Conservation (phyloP, 1,140 invertebrate species). For the Pseudomyrmex gracilis region DNA sequence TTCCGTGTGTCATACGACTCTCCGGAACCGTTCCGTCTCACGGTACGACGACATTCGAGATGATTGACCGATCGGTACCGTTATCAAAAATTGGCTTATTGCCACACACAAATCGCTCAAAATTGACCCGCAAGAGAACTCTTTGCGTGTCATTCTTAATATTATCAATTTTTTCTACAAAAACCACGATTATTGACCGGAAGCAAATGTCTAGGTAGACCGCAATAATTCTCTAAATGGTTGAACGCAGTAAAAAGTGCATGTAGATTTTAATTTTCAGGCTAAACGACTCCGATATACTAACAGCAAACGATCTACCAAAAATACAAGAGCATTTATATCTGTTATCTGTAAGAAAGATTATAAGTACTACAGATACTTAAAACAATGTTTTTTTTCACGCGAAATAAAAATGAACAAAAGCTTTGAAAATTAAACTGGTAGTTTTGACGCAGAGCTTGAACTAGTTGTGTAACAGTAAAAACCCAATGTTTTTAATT, state of each 20-base stretch:
- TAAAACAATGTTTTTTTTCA: not conserved
- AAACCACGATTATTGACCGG: not conserved
- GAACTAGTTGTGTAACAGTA: not conserved
- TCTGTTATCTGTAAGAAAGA: not conserved
- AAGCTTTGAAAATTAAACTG: not conserved
- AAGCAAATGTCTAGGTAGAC: constrained; percentile 10
- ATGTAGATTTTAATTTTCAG: constrained; percentile 16
- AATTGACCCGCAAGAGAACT: constrained; percentile 37
- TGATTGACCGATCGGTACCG: constrained; percentile 74
- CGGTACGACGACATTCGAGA: constrained; percentile 65
- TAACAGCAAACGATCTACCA: not conserved
- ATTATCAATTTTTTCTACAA: not conserved
- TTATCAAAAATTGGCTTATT: constrained; percentile 73
- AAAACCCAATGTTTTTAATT: not conserved
- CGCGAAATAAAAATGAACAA: not conserved
- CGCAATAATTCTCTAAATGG: constrained; percentile 18
- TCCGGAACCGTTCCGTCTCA: constrained; percentile 67
- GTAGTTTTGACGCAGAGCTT: not conserved
- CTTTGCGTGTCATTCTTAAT: constrained; percentile 20
- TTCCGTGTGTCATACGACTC: constrained; percentile 46
- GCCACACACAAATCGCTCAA: constrained; percentile 59
- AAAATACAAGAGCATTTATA: constrained; percentile 23
- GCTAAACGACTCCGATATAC: constrained; percentile 1
- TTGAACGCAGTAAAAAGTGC: not conserved
- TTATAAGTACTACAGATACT: not conserved